Base-by-base conservation (phyloP, 2,113 vertebrate species). In the Esox niger region DNA sequence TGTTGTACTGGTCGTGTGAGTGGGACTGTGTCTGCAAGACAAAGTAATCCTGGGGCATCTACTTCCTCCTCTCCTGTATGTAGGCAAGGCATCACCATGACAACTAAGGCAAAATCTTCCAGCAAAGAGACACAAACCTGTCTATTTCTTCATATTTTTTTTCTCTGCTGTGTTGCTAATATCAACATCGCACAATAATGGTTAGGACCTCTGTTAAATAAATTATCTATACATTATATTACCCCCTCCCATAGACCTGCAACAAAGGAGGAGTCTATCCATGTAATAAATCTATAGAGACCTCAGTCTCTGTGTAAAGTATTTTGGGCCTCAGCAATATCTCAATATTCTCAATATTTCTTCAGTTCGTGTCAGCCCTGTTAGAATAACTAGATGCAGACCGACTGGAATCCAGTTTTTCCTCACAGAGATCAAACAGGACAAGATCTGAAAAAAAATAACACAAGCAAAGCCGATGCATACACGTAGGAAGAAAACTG, bases 151-250 rank as follows among this genome's bases (percentile, higher is more conserved):
- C 54, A 75, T 57, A 70, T 69, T 49, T 46, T 74, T 61, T 26
- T n/a, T 76, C 66, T 68, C 81, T 71, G 76, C 73, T 71, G 69
- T 71, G 70, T 66, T 68, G 52, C 79, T 82, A 69, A 79, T 88
- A 81, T 79, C 74, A 81, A 78, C 73, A 57, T 61, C 65, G 66
- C 80, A 85, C 84, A 86, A 84, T 85, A 84, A 86, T 84, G 83
- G 88, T 84, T 87, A 81, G 84, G 85, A 86, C 87, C 88, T 90
- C 89, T 92, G 85, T 91, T 90, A 87, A 93, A 93, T 93, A 93
- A 93, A 93, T 93, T 92, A 93, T 91, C 86, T 89, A 82, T 91
- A 91, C 88, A 90, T 85, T 67, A 83, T 84, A 84, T 86, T 87
- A 82, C 78, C 84, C 64, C 82, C 78, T 83, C 64, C 65, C 77